Evolutionary conservation across 2,113 vertebrate genomes (phyloP).

Genomic region (Cichladusa arquata): DNA sequence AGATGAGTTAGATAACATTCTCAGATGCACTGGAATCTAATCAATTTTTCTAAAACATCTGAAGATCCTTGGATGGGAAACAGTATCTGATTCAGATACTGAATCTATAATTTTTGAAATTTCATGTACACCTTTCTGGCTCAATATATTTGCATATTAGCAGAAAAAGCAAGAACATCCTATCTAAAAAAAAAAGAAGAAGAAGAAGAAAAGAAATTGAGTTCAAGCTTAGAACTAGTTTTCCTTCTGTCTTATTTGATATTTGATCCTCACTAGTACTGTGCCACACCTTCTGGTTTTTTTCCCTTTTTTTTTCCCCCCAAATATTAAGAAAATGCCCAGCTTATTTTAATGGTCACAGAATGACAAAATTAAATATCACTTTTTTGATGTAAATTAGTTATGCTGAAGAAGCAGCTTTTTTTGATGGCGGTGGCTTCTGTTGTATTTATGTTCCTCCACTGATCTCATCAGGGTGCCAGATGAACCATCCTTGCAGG

Average conservation of each 20-base stretch:
- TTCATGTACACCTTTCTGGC: neutral
- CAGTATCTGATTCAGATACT: neutral
- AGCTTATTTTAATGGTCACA: neutral
- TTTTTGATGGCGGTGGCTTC: neutral
- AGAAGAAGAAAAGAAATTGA: neutral
- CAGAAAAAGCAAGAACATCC: neutral
- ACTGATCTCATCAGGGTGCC: conserved; percentile 31
- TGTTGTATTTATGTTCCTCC: neutral
- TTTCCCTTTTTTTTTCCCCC: neutral
- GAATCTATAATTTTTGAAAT: neutral
- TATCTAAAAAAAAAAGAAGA: no score
- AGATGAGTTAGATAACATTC: neutral
- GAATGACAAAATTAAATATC: neutral
- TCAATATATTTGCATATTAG: neutral
- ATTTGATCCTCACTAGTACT: neutral
- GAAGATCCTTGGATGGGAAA: neutral
- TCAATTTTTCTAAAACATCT: neutral
- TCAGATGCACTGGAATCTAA: neutral
- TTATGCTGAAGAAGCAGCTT: neutral
- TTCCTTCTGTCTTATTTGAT: neutral
- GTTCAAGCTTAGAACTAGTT: neutral
- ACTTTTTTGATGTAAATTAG: neutral
- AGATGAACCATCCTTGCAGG: neutral
- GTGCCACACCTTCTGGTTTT: neutral
- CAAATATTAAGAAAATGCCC: neutral